A percentile compares a stretch with the other conserved stretches of the same genome.
These are phyloP conservation scores for Cetonia aurata DNA, from an alignment of 2,888 invertebrate genomes.

Conservation along the genomic window DNA sequence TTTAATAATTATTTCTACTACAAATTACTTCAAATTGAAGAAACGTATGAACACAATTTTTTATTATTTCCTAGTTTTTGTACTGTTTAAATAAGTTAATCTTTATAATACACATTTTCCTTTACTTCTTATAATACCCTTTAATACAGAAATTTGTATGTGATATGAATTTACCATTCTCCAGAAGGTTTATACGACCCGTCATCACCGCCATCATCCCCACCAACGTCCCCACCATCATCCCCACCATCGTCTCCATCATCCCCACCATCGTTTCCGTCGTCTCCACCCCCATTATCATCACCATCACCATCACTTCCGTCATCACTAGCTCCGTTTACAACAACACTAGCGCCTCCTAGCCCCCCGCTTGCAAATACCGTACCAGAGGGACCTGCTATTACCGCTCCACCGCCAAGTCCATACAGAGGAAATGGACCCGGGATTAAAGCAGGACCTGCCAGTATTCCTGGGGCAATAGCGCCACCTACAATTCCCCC, in stretches of 20 bases:
- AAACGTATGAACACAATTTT: too few relatives aligned
- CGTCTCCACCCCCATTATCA: constrained; percentile 14
- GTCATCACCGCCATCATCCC: constrained; percentile 4
- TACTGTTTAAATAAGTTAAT: too few relatives aligned
- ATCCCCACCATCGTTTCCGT: not conserved
- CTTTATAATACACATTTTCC: too few relatives aligned
- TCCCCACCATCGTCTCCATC: not conserved
- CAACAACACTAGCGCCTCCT: constrained; percentile 17
- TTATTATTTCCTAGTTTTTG: too few relatives aligned
- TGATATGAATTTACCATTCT: constrained; percentile 1
- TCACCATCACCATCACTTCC: constrained; percentile 22
- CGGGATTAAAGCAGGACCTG: constrained; percentile 25
- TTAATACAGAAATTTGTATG: too few relatives aligned
- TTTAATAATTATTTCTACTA: too few relatives aligned
- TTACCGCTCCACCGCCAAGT: constrained; percentile 42
- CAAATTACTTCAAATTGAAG: too few relatives aligned
- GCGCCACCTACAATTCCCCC: constrained; percentile 60
- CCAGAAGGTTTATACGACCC: constrained; percentile 19
- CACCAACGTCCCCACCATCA: not conserved
- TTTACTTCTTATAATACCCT: too few relatives aligned
- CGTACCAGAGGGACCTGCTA: constrained; percentile 47
- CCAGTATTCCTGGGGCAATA: constrained; percentile 54
- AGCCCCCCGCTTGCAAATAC: constrained; percentile 37
- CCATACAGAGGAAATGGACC: constrained; percentile 23
- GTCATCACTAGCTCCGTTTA: constrained; percentile 4